Conservation (phyloP, 2,888 invertebrate species). For the Stictocephala bisonia region DNA sequence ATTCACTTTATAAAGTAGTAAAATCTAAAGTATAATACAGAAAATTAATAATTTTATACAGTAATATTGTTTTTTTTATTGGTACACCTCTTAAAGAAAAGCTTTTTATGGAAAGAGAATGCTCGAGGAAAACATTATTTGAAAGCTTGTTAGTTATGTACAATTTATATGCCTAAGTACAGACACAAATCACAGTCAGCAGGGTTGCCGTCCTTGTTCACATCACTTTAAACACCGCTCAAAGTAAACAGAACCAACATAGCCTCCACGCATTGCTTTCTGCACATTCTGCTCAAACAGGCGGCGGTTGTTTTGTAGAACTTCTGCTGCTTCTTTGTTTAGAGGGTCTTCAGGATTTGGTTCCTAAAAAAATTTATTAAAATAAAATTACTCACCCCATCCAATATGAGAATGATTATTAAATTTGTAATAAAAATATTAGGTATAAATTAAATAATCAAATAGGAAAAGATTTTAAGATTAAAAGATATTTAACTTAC, state of each 20-base stretch:
- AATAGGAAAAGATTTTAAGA: not conserved
- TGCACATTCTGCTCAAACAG: slow-evolving; percentile 96
- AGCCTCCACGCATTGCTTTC: slow-evolving; percentile 96
- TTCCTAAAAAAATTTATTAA: slow-evolving; percentile 79
- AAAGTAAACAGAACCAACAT: slow-evolving; percentile 93
- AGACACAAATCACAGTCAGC: slow-evolving; percentile 39
- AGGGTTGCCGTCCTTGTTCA: not conserved
- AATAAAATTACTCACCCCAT: too few species aligned
- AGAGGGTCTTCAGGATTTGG: slow-evolving; percentile 99
- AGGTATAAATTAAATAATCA: not conserved
- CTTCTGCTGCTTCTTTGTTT: slow-evolving; percentile 98
- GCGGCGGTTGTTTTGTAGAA: slow-evolving; percentile 92
- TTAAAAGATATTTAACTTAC: too few species aligned
- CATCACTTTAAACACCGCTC: slow-evolving; percentile 94
- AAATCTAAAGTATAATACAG: too few species aligned
- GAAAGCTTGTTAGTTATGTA: slow-evolving; percentile 22
- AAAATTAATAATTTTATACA: too few species aligned
- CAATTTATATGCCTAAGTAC: slow-evolving; percentile 32
- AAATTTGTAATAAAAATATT: not conserved
- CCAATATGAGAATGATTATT: not conserved
- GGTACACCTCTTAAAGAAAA: too few species aligned
- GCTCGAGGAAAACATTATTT: not conserved
- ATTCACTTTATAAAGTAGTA: too few species aligned
- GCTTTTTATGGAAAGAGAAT: slow-evolving; percentile 4
- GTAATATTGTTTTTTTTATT: too few species aligned